Conservation (phyloP, 2,797 vertebrate species). For the Alca torda region DNA sequence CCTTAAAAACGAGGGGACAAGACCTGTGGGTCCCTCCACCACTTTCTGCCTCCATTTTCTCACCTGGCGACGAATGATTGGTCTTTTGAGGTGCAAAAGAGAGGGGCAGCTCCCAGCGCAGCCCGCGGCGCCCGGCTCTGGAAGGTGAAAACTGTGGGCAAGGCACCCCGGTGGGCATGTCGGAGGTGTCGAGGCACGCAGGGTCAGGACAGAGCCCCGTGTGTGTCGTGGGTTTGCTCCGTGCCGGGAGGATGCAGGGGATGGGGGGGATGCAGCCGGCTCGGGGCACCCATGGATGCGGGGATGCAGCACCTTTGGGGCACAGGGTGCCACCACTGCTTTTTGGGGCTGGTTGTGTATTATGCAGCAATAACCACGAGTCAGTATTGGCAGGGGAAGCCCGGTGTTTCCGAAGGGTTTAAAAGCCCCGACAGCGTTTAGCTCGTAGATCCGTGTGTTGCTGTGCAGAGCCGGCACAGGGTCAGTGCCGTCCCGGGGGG, state of each 20-base stretch:
- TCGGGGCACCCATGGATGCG: not conserved
- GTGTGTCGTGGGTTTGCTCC: fast-evolving
- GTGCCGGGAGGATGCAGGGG: not conserved
- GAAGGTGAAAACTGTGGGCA: fast-evolving
- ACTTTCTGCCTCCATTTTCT: not conserved
- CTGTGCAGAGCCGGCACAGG: not conserved
- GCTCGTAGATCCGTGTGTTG: fast-evolving
- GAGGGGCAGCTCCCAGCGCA: not conserved
- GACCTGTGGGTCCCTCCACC: not conserved
- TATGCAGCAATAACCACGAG: conserved; percentile 3
- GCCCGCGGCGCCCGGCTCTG: fast-evolving
- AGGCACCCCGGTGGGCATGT: fast-evolving
- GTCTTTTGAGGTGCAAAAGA: not conserved
- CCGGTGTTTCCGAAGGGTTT: not conserved
- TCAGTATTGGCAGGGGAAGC: not conserved
- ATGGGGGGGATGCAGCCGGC: not conserved
- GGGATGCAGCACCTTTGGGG: not conserved
- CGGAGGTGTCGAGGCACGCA: not conserved
- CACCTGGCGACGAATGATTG: fast-evolving
- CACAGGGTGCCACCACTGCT: not conserved
- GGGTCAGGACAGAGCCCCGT: not conserved
- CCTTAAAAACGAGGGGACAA: conserved; percentile 26
- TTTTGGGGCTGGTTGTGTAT: not conserved
- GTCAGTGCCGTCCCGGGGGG: not conserved
- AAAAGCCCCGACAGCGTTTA: not conserved